Evolutionary conservation across 2,797 vertebrate species (phyloP).

Genomic region (Parotocinclus haroldoi): DNA sequence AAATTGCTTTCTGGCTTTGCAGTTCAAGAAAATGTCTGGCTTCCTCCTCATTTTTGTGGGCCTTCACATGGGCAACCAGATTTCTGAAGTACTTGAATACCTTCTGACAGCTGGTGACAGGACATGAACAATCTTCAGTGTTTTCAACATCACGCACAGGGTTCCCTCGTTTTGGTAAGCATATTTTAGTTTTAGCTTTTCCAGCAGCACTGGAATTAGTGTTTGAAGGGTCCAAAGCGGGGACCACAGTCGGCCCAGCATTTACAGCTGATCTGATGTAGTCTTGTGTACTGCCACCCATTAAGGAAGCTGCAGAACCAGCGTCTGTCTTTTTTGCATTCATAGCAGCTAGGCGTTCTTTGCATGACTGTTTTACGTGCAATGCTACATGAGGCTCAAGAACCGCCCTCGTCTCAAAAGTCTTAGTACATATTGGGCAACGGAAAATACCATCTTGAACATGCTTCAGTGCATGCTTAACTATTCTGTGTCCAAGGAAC

Average conservation of each 20-base stretch:
- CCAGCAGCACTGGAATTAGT: slow-evolving; percentile 66
- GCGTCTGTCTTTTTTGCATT: slow-evolving; percentile 85
- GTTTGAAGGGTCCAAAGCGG: slow-evolving; percentile 76
- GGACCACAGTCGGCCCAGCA: slow-evolving; percentile 75
- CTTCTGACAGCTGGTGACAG: slow-evolving; percentile 89
- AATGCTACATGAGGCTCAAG: slow-evolving; percentile 97
- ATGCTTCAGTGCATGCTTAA: slow-evolving; percentile 97
- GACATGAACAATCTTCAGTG: slow-evolving; percentile 84
- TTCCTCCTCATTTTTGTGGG: slow-evolving; percentile 93
- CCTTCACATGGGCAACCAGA: slow-evolving; percentile 93
- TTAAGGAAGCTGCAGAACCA: slow-evolving; percentile 63
- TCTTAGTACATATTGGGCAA: slow-evolving; percentile 95
- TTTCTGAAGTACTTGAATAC: slow-evolving; percentile 99
- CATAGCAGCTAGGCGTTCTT: slow-evolving; percentile 96
- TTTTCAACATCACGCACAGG: slow-evolving; percentile 79
- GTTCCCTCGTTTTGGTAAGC: slow-evolving; percentile 72
- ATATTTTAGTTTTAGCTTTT: slow-evolving; percentile 35
- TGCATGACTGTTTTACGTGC: slow-evolving; percentile 98
- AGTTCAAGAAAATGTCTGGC: slow-evolving; percentile 96
- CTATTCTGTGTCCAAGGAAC: slow-evolving; percentile 96
- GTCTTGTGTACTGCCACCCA: slow-evolving; percentile 24
- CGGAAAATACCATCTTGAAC: slow-evolving; percentile 95
- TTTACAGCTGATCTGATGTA: slow-evolving; percentile 64
- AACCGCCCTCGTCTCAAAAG: slow-evolving; percentile 90
- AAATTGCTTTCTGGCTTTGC: slow-evolving; percentile 97